These are phyloP conservation scores for Cyphomyrmex costatus DNA, from an alignment of 1,140 invertebrate species.

Conservation along the genomic window DNA sequence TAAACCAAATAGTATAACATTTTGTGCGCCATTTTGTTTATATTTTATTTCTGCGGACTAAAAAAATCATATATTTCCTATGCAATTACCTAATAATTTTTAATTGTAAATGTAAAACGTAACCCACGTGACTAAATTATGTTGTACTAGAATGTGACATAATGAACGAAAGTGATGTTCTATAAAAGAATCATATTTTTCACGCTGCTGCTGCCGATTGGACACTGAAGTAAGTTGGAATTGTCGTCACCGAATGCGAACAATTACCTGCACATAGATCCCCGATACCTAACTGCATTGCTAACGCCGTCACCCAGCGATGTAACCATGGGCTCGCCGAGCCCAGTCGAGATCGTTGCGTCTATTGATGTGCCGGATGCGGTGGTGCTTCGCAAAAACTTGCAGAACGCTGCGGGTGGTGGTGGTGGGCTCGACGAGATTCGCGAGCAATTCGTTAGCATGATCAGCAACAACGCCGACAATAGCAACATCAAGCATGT, in stretches of 20 bases:
- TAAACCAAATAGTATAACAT: too few species aligned
- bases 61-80: not conserved
- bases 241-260: constrained; percentile 80
- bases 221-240: constrained; percentile 85
- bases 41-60: not conserved
- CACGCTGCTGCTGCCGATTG: constrained; percentile 80
- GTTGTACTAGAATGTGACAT: not conserved
- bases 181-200: constrained; percentile 76
- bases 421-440: constrained; percentile 78
- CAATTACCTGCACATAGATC: constrained; percentile 81
- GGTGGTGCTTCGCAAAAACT: constrained; percentile 83
- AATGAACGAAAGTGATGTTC: constrained; percentile 37
- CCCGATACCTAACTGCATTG: constrained; percentile 82
- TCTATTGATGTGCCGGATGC: constrained; percentile 86
- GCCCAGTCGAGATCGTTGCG: constrained; percentile 81
- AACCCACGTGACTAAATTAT: not conserved
- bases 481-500: constrained; percentile 81
- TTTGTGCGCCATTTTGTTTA: too few species aligned
- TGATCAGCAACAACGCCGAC: constrained; percentile 76
- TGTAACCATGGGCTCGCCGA: constrained; percentile 87
- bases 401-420: constrained; percentile 73
- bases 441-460: constrained; percentile 79
- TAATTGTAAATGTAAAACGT: not conserved
- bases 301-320: constrained; percentile 88
- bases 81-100: constrained; percentile 9